Base-by-base conservation (phyloP, 2,113 vertebrate species). In the Camelus dromedarius region DNA sequence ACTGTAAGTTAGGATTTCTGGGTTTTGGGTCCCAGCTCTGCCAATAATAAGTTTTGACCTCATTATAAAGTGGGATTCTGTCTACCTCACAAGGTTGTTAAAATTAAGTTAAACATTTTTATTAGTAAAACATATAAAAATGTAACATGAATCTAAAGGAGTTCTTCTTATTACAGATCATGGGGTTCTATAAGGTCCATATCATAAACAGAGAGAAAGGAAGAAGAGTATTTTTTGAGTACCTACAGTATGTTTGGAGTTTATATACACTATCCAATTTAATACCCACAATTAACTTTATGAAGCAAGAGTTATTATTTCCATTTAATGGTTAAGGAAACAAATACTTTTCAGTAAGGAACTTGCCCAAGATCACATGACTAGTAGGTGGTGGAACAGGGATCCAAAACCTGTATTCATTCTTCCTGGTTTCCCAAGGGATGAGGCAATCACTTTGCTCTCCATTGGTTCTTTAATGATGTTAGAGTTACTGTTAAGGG, bases 71-170 rank as follows among this genome's bases (percentile, higher is more conserved):
- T 85, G 19, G 58, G 52, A 54, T 67, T 93, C 62, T 91, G n/a
- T 90, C 42, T 91, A 35, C 19, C 66, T 91, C 28, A 87, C 22
- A 38, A 22, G 1, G 30, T 82, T 77, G 13, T 91, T 87, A 82
- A 84, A 30, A 42, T 42, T 42, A 96, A 92, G 35, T 77, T 92
- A 86, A 92, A 80, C 75, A 92, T 95, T 42, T 86, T n/a, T 93
- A 60, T 91, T 92, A 94, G 50, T 58, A 90, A 75, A 95, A 87
- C 52, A 77, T 92, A 32, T 67, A 62, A 97, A 97, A 93, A 73
- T 92, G 4, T 87, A 82, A 16, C 69, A 35, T 52, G 88, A 81
- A 75, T 38, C 6, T 93, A 48, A 95, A 93, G 50, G 48, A 52
- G 8, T 9, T 73, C 22, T 85, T 84, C n/a, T 94, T 83, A 32